These are phyloP conservation scores for Aurelia coerulea DNA, from an alignment of 30 jellyfish, hydroid and myxozoan species.

Conservation along the genomic window DNA sequence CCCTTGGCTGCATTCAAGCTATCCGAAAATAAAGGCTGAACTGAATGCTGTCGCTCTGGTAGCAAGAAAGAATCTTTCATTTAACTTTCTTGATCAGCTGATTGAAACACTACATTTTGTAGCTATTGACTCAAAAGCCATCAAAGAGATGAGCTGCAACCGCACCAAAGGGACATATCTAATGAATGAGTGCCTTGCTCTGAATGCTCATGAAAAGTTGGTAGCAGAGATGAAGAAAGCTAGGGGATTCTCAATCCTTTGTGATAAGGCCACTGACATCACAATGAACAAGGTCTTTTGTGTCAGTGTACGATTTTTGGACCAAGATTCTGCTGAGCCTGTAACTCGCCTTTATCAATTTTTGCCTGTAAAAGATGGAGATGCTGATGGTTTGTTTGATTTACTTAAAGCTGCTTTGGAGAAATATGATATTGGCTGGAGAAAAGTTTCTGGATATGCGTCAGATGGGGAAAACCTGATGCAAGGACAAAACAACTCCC, in stretches of 20 bases:
- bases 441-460: slow-evolving; percentile 48
- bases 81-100: slow-evolving; percentile 31
- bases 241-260: slow-evolving; percentile 48
- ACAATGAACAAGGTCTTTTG: slow-evolving; percentile 28
- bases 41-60: slow-evolving; percentile 43
- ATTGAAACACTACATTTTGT: slow-evolving; percentile 30
- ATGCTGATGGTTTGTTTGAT: slow-evolving; percentile 34
- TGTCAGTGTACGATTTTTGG: slow-evolving; percentile 23
- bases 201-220: slow-evolving; percentile 30
- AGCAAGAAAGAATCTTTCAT: slow-evolving; percentile 37
- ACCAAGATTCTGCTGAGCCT: not conserved
- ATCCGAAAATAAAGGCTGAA: slow-evolving; percentile 29
- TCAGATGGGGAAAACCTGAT: slow-evolving; percentile 54
- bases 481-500: slow-evolving; percentile 44
- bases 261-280: slow-evolving; percentile 55
- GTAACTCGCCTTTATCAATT: slow-evolving; percentile 21
- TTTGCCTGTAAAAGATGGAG: slow-evolving; percentile 42
- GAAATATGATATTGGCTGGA: slow-evolving; percentile 28
- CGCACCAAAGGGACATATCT: slow-evolving; percentile 40
- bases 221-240: slow-evolving; percentile 9
- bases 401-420: not conserved
- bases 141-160: slow-evolving; percentile 29
- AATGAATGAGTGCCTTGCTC: slow-evolving; percentile 37
- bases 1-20: slow-evolving; percentile 4
- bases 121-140: slow-evolving; percentile 33